phyloP scores from a whole-genome alignment of 2,797 vertebrate genomes.

The Remorina albescens region DNA sequence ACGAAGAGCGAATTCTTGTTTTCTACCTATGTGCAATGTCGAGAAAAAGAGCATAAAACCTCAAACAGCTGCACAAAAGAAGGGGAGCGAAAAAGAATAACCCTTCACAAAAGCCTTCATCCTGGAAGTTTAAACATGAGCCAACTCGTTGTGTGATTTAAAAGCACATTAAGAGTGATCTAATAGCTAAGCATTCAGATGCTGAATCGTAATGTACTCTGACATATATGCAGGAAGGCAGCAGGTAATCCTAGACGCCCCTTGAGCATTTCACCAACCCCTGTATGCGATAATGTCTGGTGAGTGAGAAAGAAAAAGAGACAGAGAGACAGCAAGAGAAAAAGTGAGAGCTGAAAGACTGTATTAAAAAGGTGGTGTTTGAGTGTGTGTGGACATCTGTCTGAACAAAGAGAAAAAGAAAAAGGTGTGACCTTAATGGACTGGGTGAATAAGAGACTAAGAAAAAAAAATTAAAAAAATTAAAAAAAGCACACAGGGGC shows the following conservation, averaged over 20 bases:
- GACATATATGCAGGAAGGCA: constrained; percentile 55
- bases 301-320: constrained; percentile 4
- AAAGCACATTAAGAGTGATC: constrained; percentile 58
- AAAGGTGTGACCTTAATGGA: constrained; percentile 6
- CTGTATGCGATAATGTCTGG: constrained; percentile 41
- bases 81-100: not conserved
- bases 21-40: constrained; percentile 27
- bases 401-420: constrained; percentile 1
- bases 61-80: constrained; percentile 59
- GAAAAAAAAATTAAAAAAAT: not conserved
- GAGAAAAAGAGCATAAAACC: constrained; percentile 47
- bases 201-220: constrained; percentile 43
- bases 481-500: constrained; percentile 3
- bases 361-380: not conserved
- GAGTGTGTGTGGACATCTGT: not conserved
- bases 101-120: constrained; percentile 41
- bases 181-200: constrained; percentile 43
- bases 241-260: constrained; percentile 67
- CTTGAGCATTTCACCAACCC: constrained; percentile 41
- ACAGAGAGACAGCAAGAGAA: constrained; percentile 6
- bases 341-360: constrained; percentile 11
- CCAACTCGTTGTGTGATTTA: constrained; percentile 48
- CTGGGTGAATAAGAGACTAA: not conserved
- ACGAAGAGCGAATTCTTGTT: constrained; percentile 33
- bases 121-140: constrained; percentile 61